Conservation (phyloP, 2,113 vertebrate genomes). For the Eupsittula cactorum region DNA sequence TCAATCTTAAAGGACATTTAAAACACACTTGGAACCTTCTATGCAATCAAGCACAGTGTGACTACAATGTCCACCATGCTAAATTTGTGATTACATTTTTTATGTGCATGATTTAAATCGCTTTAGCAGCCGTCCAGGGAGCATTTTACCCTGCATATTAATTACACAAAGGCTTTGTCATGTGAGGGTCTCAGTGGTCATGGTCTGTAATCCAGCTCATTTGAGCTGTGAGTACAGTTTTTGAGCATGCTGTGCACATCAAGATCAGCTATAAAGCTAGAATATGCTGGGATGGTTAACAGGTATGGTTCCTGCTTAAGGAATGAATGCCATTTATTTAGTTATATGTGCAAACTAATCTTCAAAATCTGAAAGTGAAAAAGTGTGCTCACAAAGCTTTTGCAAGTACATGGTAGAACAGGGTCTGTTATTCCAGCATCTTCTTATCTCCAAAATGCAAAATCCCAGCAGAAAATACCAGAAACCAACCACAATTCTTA, state of each 20-base stretch:
- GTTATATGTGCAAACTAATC: slow-evolving; percentile 76
- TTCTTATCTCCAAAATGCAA: neutral
- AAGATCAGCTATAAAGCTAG: slow-evolving; percentile 72
- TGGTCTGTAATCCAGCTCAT: slow-evolving; percentile 89
- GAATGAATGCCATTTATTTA: slow-evolving; percentile 81
- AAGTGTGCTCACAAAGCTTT: neutral
- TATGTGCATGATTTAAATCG: slow-evolving; percentile 92
- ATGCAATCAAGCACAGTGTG: slow-evolving; percentile 92
- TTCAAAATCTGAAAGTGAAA: slow-evolving; percentile 44
- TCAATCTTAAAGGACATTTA: slow-evolving; percentile 96
- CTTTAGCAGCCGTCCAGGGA: slow-evolving; percentile 89
- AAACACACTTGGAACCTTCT: slow-evolving; percentile 90
- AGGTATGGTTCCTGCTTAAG: slow-evolving; percentile 80
- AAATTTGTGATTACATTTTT: slow-evolving; percentile 93
- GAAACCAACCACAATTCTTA: neutral
- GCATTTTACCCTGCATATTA: slow-evolving; percentile 96
- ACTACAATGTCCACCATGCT: slow-evolving; percentile 92
- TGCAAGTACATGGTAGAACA: neutral
- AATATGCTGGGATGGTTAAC: slow-evolving; percentile 80
- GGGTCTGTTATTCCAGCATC: neutral
- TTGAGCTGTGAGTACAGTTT: slow-evolving; percentile 83
- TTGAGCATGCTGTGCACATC: slow-evolving; percentile 87
- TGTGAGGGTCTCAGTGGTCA: slow-evolving; percentile 85
- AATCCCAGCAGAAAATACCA: neutral
- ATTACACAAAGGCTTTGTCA: slow-evolving; percentile 92